Conservation (phyloP, 1,140 invertebrate genomes). For the Heliconius hewitsoni region DNA sequence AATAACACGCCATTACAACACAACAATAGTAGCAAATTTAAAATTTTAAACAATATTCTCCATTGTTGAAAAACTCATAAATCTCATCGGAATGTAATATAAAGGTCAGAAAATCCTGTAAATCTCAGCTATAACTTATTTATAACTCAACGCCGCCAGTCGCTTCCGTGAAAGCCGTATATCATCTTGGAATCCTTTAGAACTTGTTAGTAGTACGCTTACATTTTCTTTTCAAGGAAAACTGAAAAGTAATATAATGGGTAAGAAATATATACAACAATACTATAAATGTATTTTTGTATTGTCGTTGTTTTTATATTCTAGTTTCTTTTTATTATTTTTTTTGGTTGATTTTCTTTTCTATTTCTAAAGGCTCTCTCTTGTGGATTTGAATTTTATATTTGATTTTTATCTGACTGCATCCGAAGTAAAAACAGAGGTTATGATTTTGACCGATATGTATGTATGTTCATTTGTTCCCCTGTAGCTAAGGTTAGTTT, state of each 20-base stretch:
- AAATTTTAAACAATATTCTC: constrained; percentile 18
- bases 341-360: too few relatives aligned
- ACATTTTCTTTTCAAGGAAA: constrained; percentile 13
- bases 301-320: background rate
- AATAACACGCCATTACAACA: background rate
- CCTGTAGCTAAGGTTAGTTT: too few relatives aligned
- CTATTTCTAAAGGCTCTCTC: too few relatives aligned
- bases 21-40: constrained; percentile 4
- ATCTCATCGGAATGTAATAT: constrained; percentile 64
- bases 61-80: constrained; percentile 42
- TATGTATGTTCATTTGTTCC: too few relatives aligned
- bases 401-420: too few relatives aligned
- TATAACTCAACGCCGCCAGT: constrained; percentile 55
- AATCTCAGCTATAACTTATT: constrained; percentile 60
- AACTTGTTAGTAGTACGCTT: constrained; percentile 29
- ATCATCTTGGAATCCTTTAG: constrained; percentile 53
- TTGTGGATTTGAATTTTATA: too few relatives aligned
- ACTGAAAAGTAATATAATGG: constrained; percentile 7
- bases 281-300: background rate
- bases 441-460: too few relatives aligned
- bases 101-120: constrained; percentile 51
- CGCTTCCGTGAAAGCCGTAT: constrained; percentile 44
- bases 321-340: background rate
- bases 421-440: too few relatives aligned
- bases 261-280: background rate